Evolutionary conservation across 2,888 invertebrate species (phyloP), one percentile per base, ranked within the genome.

Genomic region (Pseudococcus jackbeardsleyi): DNA sequence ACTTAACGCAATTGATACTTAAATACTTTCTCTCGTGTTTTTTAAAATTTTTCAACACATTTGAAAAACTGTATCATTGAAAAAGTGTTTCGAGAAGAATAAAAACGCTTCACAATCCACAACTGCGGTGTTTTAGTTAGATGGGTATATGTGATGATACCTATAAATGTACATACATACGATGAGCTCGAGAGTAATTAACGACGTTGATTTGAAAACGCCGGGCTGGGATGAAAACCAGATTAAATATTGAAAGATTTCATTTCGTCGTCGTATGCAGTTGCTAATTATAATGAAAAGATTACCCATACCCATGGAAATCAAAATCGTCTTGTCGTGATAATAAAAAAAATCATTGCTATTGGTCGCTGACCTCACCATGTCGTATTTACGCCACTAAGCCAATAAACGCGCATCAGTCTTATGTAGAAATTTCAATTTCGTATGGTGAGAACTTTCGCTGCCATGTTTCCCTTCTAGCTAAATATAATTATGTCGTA

Each of bases 231-330:
- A 4, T 19, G n/a, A 8, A 64, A 64, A 64, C 64, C 64, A 64
- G 64, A 64, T 64, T 64, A 64, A 64, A 64, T 64, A 64, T 64
- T 64, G 64, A 64, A 19, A 64, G 64, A 64, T 64, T 64, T 22
- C 64, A 22, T 22, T 64, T 33, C 26, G 26, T 33, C 26, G 26
- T 33, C 26, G 26, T 33, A 33, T 33, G 26, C 26, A 33, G 50
- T 50, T 15, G 50, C 22, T 64, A 64, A 64, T 64, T 64, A 64
- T 64, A 64, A 64, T 64, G 22, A 64, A n/a, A 22, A 64, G 22
- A 64, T 64, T 64, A 64, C 64, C 64, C 26, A 33, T 64, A 64
- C 64, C 64, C 26, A 33, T 64, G 64, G 64, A 64, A 64, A 64
- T 64, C 64, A 64, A 64, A 64, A 64, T 64, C 64, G 50, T 50